Evolutionary conservation across 2,797 vertebrate genomes (phyloP), one percentile per base, ranked within the genome.

Genomic region (Tadarida brasiliensis): DNA sequence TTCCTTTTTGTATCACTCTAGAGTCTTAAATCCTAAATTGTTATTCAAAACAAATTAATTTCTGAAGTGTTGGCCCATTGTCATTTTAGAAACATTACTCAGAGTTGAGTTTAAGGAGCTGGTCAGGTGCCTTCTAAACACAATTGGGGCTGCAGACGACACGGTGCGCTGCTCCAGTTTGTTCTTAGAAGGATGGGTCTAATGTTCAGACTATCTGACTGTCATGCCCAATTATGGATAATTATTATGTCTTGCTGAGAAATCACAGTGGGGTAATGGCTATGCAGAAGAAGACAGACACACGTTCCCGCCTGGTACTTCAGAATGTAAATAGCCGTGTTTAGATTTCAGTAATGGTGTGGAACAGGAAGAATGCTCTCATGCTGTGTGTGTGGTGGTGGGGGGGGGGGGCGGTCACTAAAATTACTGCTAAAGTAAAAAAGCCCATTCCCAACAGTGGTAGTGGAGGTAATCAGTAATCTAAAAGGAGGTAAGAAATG

Each of bases 231-330:
- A 20, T 91, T 83, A 83, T 0, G 49, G 87, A 15, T 80, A 93
- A 93, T 96, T 86, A 94, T 54, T n/a, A 59, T 17, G 74, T 68
- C 96, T 71, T 71, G 78, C 81, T 92, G 96, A 82, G 92, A 89
- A 84, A 73, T 76, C 65, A 30, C 96, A 28, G 35, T 19, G 82
- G 82, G 71, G 57, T 47, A 26, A 1, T 14, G 73, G 93, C 82
- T 44, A 24, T 28, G 44, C 44, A 51, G 80, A 94, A 74, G 51
- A 78, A n/a, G 71, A 73, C 67, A 80, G 54, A 76, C n/a, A 56
- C 44, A 22, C 0, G 17, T 10, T 68, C 73, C 77, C 2, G 5
- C 70, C 44, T 16, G 61, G 73, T 80, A 17, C 59, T 19, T 65
- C 30, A 30, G 57, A 82, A 17, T 70, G 39, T n/a, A 67, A 94